Evolutionary conservation across 2,888 invertebrate species (phyloP).

Genomic region (Microctonus brassicae): DNA sequence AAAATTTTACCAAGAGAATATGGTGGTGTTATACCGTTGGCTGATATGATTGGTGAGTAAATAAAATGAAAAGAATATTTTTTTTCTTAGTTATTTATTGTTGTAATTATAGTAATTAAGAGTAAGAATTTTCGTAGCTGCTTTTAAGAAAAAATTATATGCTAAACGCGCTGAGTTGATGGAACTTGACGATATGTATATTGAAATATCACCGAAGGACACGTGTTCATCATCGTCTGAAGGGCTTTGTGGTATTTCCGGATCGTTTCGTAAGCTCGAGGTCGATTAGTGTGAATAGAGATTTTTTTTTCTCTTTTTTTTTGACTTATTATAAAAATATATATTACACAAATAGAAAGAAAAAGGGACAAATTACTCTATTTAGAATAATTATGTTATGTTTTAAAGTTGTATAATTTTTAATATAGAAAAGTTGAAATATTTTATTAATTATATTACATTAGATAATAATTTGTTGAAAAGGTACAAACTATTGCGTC

Average conservation of each 20-base stretch:
- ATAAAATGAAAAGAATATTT: neutral
- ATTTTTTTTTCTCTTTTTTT: neutral
- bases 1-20: conserved; percentile 88
- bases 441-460: too few species aligned
- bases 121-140: conserved; percentile 47
- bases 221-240: conserved; percentile 74
- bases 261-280: conserved; percentile 87
- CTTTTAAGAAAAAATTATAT: conserved; percentile 76
- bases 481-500: conserved; percentile 40
- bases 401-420: conserved; percentile 10
- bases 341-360: neutral
- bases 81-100: neutral
- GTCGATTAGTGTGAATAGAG: conserved; percentile 75
- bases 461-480: too few species aligned
- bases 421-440: conserved; percentile 9
- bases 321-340: neutral
- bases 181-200: conserved; percentile 82
- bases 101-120: conserved; percentile 2
- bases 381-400: neutral
- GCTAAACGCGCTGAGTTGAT: conserved; percentile 77
- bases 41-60: conserved; percentile 82
- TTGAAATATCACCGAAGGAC: conserved; percentile 75
- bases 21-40: conserved; percentile 85
- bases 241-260: conserved; percentile 81
- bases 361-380: neutral